phyloP scores from a whole-genome alignment of 2,797 vertebrate species.

The Sylvia borin region DNA sequence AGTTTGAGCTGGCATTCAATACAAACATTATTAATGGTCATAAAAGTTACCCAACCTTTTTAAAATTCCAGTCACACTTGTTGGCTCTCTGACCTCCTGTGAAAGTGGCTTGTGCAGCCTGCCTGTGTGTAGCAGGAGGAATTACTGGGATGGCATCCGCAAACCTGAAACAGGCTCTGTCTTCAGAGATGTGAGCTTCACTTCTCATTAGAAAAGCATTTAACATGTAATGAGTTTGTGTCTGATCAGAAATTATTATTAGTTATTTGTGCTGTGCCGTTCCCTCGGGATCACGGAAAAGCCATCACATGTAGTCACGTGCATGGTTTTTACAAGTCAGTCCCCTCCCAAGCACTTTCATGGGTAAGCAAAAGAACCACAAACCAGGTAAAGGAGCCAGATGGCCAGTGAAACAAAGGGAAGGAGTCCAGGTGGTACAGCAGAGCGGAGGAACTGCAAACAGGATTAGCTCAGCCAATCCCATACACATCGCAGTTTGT shows the following conservation, averaged over 20 bases:
- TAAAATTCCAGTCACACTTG: conserved; percentile 42
- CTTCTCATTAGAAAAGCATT: neutral
- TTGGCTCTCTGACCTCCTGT: conserved; percentile 21
- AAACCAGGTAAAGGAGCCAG: neutral
- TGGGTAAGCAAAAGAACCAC: neutral
- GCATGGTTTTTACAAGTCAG: neutral
- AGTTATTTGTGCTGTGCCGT: neutral
- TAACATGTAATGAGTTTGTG: neutral
- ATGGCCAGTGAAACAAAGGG: neutral
- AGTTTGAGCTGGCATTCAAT: conserved; percentile 37
- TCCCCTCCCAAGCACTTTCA: neutral
- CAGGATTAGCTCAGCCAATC: neutral
- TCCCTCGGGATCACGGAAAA: neutral
- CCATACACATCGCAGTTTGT: neutral
- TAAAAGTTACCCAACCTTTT: conserved; percentile 48
- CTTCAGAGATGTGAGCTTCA: neutral
- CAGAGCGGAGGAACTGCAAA: neutral
- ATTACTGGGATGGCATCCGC: neutral
- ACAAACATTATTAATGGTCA: conserved; percentile 47
- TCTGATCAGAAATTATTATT: neutral
- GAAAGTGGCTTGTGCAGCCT: neutral
- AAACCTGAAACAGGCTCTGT: neutral
- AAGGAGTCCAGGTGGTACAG: neutral
- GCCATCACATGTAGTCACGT: fast-evolving
- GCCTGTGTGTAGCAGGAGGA: neutral